Base-by-base conservation (phyloP, 2,797 vertebrate species). In the Acrossocheilus fasciatus region DNA sequence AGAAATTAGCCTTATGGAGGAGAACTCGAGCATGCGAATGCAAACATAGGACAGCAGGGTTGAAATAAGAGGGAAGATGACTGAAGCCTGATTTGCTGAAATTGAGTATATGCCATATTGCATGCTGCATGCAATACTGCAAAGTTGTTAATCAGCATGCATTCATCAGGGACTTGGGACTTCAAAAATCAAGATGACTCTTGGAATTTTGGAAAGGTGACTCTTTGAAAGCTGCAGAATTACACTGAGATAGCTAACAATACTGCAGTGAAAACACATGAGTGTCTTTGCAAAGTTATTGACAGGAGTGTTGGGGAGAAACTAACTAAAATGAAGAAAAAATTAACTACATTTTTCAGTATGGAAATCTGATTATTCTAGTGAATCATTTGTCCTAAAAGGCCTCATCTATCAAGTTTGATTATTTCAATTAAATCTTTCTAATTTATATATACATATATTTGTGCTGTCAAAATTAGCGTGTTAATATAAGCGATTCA, bases 101-200 rank as follows among this genome's bases (percentile, higher is more conserved):
- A 52, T 59, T 54, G n/a, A 81, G 30, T 52, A 26, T 66, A 39
- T 68, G 43, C 14, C 20, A 47, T 64, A 73, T 18, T 59, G 39
- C 76, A 72, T 79, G 64, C 54, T 85, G 15, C 76, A 12, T 85
- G 76, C 76, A n/a, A 62, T 64, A 54, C 77, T 75, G 85, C n/a
- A 52, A 26, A 6, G 23, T 20, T 52, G 11, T 39, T 20, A 18
- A 82, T 54, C 59, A 17, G 18, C 59, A 86, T 45, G 79, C 85
- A 81, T 54, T 66, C 23, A 64, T 39, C 39, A 59, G 64, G 76
- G 84, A 80, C 39, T 70, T 52, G 57, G 23, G 10, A 26, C 59
- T 62, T 26, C 59, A 62, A 12, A 14, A 26, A 64, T 64, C 59
- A 26, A 64, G 59, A 64, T 64, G 59, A 64, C 52, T 54, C 52